These are phyloP conservation scores for Saccopteryx leptura DNA, from an alignment of 2,113 vertebrate species.

Conservation along the genomic window DNA sequence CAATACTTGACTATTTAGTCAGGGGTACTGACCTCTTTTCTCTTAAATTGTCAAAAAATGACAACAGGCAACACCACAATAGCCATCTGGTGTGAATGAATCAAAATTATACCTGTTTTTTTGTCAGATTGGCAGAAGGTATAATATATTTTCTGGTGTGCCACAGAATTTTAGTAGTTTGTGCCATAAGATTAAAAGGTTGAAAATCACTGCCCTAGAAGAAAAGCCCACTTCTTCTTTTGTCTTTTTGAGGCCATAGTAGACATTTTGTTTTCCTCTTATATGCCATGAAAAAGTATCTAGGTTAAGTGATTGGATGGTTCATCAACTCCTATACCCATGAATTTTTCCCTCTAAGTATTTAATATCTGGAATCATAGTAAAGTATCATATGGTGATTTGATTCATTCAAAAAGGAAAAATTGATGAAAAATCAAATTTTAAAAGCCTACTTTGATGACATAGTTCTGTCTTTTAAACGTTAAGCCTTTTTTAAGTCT, in stretches of 20 bases:
- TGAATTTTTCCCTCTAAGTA: not conserved
- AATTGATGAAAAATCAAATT: not conserved
- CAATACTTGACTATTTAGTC: too few relatives aligned
- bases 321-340: not conserved
- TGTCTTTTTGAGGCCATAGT: not conserved
- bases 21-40: too few relatives aligned
- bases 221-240: slow-evolving; percentile 34
- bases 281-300: not conserved
- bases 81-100: too few relatives aligned
- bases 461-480: slow-evolving; percentile 7
- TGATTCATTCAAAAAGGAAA: slow-evolving; percentile 21
- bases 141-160: not conserved
- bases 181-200: not conserved
- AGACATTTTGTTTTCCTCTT: not conserved
- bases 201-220: not conserved
- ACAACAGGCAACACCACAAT: too few relatives aligned
- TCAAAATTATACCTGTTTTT: too few relatives aligned
- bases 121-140: too few relatives aligned
- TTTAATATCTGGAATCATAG: slow-evolving; percentile 51
- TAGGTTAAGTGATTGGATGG: not conserved
- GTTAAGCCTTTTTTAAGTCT: slow-evolving; percentile 18
- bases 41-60: too few relatives aligned
- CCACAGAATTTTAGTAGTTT: not conserved
- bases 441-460: not conserved
- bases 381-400: slow-evolving; percentile 19